These are phyloP conservation scores for Drosophila insularis DNA, from an alignment of 1,140 invertebrate genomes.

Conservation along the genomic window DNA sequence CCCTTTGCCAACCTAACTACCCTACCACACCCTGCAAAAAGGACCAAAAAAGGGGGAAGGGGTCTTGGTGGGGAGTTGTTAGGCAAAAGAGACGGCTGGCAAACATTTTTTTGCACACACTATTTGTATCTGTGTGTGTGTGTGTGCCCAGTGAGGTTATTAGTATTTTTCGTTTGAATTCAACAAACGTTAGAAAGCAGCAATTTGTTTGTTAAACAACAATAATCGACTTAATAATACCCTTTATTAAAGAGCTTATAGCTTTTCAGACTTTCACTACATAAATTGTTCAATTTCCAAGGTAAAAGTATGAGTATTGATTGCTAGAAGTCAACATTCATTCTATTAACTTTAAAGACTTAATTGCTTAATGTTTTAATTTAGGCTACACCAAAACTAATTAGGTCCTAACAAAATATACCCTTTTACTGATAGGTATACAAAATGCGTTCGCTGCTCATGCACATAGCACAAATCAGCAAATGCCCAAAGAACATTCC, in stretches of 20 bases:
- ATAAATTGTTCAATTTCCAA: too few species aligned
- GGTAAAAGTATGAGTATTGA: neutral
- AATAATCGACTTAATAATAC: neutral
- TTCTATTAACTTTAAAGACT: too few species aligned
- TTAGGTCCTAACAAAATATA: neutral
- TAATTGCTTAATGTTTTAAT: too few species aligned
- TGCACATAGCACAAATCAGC: neutral
- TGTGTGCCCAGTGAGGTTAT: constrained; percentile 40
- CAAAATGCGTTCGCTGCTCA: neutral
- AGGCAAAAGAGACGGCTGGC: constrained; percentile 18
- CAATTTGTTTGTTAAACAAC: neutral
- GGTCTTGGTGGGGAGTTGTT: constrained; percentile 1
- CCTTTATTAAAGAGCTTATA: neutral
- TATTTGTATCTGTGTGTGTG: neutral
- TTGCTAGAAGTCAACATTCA: neutral
- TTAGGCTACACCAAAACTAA: too few species aligned
- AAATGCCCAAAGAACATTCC: neutral
- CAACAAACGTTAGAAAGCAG: constrained; percentile 25
- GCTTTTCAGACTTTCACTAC: too few species aligned
- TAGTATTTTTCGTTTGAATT: constrained; percentile 59
- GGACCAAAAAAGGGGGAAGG: constrained; percentile 3
- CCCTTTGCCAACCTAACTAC: neutral
- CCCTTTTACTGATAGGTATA: neutral
- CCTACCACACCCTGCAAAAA: neutral
- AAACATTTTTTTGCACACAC: constrained; percentile 49